Evolutionary conservation across 2,888 invertebrate genomes (phyloP), one percentile per base, ranked within the genome.

Genomic region (Poecilobothrus nobilitatus): DNA sequence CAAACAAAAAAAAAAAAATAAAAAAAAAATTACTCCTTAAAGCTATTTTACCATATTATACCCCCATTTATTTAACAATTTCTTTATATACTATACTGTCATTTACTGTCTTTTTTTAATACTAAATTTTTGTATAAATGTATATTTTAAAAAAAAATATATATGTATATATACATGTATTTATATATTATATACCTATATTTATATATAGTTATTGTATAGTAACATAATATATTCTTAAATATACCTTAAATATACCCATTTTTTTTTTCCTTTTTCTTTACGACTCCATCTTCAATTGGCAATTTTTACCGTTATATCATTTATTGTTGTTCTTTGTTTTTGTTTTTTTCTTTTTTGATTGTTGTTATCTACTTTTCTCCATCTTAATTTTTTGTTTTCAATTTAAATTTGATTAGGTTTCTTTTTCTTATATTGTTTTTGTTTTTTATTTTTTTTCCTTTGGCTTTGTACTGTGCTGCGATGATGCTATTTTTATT

Each of bases 381-480:
- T 63, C 63, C 22, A 63, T 63, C 63, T 63, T 53, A 53, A 53
- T 53, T 27, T 63, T 63, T 63, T 63, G 12, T 63, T 63, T 63
- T 63, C 63, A 63, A 63, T 63, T 63, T 63, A 63, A 63, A 63
- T 63, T 63, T 63, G 63, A 63, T 63, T 63, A 63, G 63, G 63
- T 63, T 63, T 63, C 53, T 53, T 6, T 53, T 53, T 18, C n/a
- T 41, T 41, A 12, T 41, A 9, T 41, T 41, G 12, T 9, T 41
- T 41, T 41, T 41, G 4, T 41, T 41, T 41, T 9, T 41, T 12
- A 41, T 41, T 41, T 41, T 41, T 41, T 53, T 18, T 53, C 53
- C 18, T 53, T 18, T 27, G 27, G 27, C 5, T 27, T 27, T 27
- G 7, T 53, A 53, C 53, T 53, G 15, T 53, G 18, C 37, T 37